Evolutionary conservation across 2,797 vertebrate species (phyloP), one percentile per base, ranked within the genome.

Genomic region (Bryconaethiops microstoma): DNA sequence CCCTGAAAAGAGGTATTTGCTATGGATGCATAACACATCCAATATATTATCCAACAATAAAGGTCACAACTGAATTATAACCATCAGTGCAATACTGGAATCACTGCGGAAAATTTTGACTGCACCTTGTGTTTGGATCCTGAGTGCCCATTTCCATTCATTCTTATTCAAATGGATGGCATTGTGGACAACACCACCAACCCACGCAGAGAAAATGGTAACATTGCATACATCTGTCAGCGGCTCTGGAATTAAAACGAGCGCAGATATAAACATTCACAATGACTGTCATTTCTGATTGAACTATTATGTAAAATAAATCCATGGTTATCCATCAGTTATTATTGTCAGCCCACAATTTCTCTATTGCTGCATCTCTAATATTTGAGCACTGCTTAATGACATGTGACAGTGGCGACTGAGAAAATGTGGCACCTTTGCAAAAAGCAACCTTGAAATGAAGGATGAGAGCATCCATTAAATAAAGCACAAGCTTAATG

Each of bases 401-500:
- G 63, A 69, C 73, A 48, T 48, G 62, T 50, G 70, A 75, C n/a
- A 42, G 59, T 63, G 68, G 72, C 19, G 54, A 68, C 19, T 14
- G n/a, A 78, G 63, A 82, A 74, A 85, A 23, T 19, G 39, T 71
- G 39, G 40, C 42, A 76, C 19, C 62, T 72, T 40, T 45, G 29
- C 39, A 19, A 42, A 76, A 72, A 48, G 8, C 21, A 67, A 50
- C 48, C 63, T 76, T 57, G 1, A 78, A 83, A 54, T 29, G 59
- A 21, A 74, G 21, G 67, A 63, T 17, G 13, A 52, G 23, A 25
- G 60, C 48, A 50, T 14, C 16, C 48, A 71, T 57, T 73, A 45
- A 77, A 72, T 73, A 76, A 86, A 83, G 85, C 79, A 86, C 79
- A 85, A 81, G 75, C 80, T 85, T 72, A 68, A 76, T 67, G 62